These are phyloP conservation scores for Melitaea cinxia DNA, from an alignment of 1,140 invertebrate genomes.

Conservation along the genomic window DNA sequence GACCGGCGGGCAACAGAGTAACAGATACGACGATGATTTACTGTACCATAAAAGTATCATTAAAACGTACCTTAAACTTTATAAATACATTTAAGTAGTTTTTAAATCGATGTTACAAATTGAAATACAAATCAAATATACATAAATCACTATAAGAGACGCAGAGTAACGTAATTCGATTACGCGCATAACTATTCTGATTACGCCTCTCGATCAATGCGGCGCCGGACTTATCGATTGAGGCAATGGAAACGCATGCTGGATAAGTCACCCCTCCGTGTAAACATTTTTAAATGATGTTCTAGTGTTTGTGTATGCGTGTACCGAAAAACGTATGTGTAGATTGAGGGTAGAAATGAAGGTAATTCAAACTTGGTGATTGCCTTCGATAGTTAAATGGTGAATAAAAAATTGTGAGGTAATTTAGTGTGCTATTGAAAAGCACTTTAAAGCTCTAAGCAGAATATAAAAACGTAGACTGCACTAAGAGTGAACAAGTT, in stretches of 20 bases:
- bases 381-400: no score
- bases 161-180: constrained; percentile 9
- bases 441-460: no score
- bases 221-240: constrained; percentile 15
- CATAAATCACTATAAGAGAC: constrained; percentile 3
- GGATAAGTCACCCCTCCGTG: background rate
- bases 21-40: no score
- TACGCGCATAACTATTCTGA: constrained; percentile 4
- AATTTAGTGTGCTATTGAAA: no score
- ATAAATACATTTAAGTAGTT: background rate
- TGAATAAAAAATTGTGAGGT: no score
- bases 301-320: background rate
- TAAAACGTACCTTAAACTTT: no score
- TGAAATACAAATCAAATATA: background rate
- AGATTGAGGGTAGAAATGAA: no score
- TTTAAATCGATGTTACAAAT: background rate
- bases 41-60: no score
- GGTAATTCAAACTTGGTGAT: no score
- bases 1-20: no score
- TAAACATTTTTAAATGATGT: background rate
- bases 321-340: background rate
- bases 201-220: background rate
- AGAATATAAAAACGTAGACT: no score
- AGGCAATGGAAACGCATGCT: constrained; percentile 6
- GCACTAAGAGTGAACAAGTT: no score